phyloP scores from a whole-genome alignment of 2,888 invertebrate species.

The Hyposoter didymator region DNA sequence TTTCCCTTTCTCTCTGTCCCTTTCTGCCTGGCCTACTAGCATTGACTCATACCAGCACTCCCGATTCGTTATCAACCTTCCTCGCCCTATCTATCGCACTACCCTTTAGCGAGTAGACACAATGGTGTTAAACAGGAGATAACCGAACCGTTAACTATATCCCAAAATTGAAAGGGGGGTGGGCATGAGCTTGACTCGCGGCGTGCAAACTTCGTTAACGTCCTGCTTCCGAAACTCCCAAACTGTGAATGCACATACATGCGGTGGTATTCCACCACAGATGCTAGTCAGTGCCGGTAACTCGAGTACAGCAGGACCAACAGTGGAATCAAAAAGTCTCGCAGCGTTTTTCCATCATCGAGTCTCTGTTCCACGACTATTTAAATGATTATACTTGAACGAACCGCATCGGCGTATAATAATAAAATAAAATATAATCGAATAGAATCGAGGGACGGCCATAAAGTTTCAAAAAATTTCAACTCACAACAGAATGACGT shows the following conservation, averaged over 20 bases:
- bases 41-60: conserved; percentile 60
- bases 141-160: conserved; percentile 77
- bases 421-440: no score
- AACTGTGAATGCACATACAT: conserved; percentile 32
- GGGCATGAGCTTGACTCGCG: conserved; percentile 48
- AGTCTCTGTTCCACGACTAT: background rate
- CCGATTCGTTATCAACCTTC: conserved; percentile 80
- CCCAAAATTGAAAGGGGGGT: conserved; percentile 41
- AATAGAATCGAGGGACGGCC: no score
- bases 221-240: conserved; percentile 68
- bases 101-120: conserved; percentile 73
- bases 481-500: background rate
- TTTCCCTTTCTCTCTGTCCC: conserved; percentile 36
- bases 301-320: background rate
- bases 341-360: background rate
- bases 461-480: no score
- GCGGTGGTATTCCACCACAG: conserved; percentile 10
- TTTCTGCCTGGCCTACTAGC: conserved; percentile 41
- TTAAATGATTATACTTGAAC: background rate
- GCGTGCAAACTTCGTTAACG: conserved; percentile 72
- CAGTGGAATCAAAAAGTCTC: background rate
- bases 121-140: conserved; percentile 82
- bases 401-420: background rate
- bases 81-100: conserved; percentile 31
- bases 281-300: background rate